These are phyloP conservation scores for Meiosimyza platycephala DNA, from an alignment of 2,888 invertebrate species.

Conservation along the genomic window DNA sequence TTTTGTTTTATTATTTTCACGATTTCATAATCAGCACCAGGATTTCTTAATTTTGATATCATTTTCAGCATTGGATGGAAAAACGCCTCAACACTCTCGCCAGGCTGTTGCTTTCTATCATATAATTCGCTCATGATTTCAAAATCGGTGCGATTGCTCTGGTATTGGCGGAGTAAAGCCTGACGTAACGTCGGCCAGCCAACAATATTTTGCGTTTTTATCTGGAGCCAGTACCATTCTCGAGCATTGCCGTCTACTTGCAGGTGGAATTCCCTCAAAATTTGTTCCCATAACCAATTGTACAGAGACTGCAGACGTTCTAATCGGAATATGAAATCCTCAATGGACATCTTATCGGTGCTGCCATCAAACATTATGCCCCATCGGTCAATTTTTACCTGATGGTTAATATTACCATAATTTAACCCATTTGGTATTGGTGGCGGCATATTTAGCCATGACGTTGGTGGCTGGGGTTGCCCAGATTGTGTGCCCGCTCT, in stretches of 20 bases:
- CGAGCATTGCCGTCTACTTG: constrained; percentile 19
- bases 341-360: neutral
- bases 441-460: too few relatives aligned
- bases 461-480: too few relatives aligned
- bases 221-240: constrained; percentile 36
- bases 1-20: constrained; percentile 9
- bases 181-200: constrained; percentile 28
- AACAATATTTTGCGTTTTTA: constrained; percentile 2
- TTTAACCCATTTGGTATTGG: too few relatives aligned
- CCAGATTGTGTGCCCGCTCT: too few relatives aligned
- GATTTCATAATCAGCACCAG: neutral
- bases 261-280: constrained; percentile 26
- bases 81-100: constrained; percentile 26
- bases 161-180: constrained; percentile 24
- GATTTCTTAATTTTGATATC: neutral
- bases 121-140: constrained; percentile 29
- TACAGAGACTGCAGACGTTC: constrained; percentile 16
- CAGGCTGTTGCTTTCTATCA: constrained; percentile 24
- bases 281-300: constrained; percentile 7
- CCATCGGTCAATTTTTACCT: constrained; percentile 18
- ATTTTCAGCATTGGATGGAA: neutral
- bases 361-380: constrained; percentile 26
- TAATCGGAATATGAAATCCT: constrained; percentile 33
- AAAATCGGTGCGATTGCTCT: constrained; percentile 23
- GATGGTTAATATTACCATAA: too few relatives aligned